A percentile compares a stretch with the other conserved stretches of the same genome.
phyloP scores from a whole-genome alignment of 1,140 invertebrate genomes.

The Drosophila asahinai region DNA sequence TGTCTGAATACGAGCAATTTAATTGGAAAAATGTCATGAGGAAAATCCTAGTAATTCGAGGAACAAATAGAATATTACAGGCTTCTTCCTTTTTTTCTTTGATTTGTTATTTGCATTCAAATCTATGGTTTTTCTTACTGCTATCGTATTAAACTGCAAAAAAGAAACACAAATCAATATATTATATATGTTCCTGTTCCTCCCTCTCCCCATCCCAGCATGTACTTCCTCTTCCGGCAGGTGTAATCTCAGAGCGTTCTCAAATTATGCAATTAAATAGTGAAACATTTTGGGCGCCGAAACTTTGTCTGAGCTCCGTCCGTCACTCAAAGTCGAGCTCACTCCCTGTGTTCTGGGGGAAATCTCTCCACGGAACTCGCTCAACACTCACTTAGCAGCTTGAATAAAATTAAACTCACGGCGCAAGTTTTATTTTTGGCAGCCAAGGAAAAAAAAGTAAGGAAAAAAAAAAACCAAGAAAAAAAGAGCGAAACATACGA shows the following conservation, averaged over 20 bases:
- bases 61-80: not conserved
- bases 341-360: not conserved
- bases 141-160: not conserved
- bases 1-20: not conserved
- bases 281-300: constrained; percentile 61
- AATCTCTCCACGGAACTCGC: constrained; percentile 38
- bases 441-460: constrained; percentile 29
- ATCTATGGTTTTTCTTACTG: not conserved
- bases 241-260: constrained; percentile 61
- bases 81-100: no score
- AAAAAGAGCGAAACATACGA: constrained; percentile 46
- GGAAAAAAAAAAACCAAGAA: constrained; percentile 8
- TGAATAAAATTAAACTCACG: constrained; percentile 82
- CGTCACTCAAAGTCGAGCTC: constrained; percentile 25
- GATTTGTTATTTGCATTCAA: no score
- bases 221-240: constrained; percentile 5
- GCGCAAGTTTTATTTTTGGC: constrained; percentile 69
- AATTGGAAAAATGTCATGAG: not conserved
- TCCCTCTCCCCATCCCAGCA: no score
- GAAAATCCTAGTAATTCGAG: no score
- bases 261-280: constrained; percentile 82
- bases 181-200: not conserved
- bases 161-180: not conserved
- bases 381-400: constrained; percentile 79
- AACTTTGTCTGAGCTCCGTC: constrained; percentile 52